A percentile compares a stretch with the other conserved stretches of the same genome.
Evolutionary conservation across 2,888 invertebrate species (phyloP).

Genomic region (Drosophila austrosaltans): DNA sequence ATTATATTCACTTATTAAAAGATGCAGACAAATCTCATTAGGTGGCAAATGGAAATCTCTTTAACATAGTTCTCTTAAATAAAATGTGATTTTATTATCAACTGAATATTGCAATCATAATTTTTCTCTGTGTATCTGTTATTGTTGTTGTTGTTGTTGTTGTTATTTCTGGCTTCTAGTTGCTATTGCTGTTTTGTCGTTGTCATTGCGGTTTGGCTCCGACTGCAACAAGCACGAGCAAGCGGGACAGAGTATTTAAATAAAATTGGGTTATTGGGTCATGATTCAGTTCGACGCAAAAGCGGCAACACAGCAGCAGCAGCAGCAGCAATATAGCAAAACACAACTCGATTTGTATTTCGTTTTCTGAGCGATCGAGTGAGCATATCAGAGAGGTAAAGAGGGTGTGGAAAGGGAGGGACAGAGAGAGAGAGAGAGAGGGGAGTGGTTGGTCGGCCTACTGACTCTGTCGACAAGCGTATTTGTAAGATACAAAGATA

Average conservation of each 20-base stretch:
- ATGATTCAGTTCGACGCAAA: constrained; percentile 81
- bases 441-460: constrained; percentile 37
- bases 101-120: neutral
- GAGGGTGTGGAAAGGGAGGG: no score
- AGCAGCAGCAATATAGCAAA: constrained; percentile 19
- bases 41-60: no score
- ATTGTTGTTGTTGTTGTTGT: constrained; percentile 14
- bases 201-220: constrained; percentile 58
- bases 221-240: constrained; percentile 37
- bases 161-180: constrained; percentile 47
- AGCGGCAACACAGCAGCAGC: constrained; percentile 48
- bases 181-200: constrained; percentile 58
- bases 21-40: no score
- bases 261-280: constrained; percentile 81
- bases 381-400: neutral
- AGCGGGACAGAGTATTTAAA: constrained; percentile 57
- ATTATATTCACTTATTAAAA: no score
- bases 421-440: neutral
- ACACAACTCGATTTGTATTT: constrained; percentile 73
- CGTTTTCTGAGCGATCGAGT: constrained; percentile 43
- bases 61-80: no score
- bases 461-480: constrained; percentile 58
- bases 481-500: constrained; percentile 61
- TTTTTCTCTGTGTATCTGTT: constrained; percentile 21
- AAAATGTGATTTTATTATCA: no score